Base-by-base conservation (phyloP, 2,888 invertebrate species). In the Aethes cnicana region DNA sequence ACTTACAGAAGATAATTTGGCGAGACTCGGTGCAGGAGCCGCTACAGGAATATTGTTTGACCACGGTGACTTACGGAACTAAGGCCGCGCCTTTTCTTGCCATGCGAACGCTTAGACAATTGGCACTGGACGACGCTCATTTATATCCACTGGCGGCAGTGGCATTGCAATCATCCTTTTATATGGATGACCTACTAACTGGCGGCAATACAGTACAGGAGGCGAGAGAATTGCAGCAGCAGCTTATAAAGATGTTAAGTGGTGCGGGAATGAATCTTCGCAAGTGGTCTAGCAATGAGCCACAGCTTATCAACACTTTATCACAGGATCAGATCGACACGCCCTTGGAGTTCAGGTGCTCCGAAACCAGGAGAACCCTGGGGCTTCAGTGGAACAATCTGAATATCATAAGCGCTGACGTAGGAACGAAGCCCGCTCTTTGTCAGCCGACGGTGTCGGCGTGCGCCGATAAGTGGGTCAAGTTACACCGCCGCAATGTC, bases 201-300 rank as follows among this genome's bases (percentile, higher is more conserved):
- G 33, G 17, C 4, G 17, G 32, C n/a, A 32, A 32, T 32, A 8
- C 12, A 3, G 12, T 28, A 28, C 6, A 28, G 11, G 16, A 32
- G 8, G 23, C 36, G 9, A 35, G 16, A 17, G 14, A 39, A 7
- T 9, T 21, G 8, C 41, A 44, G 12, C 14, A 33, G 4, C 54
- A 54, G 35, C 28, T 52, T 7, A 52, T 46, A 7, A 26, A 23
- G 8, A 37, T 54, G 16, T 23, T 58, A 23, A 4, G 37, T 9
- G 39, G 47, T 5, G 55, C 57, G 9, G 57, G 55, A 3, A 53
- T 55, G 44, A 58, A 54, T 23, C 26, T 58, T 2, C 28, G 57
- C 1, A 55, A 55, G 21, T 55, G 57, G 53, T 48, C 53, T 3
- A 54, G 53, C 23, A 57, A 57, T 12, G 20, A 39, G 1, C 25